These are phyloP conservation scores for Panthera uncia DNA, from an alignment of 2,113 vertebrate species.

Conservation along the genomic window DNA sequence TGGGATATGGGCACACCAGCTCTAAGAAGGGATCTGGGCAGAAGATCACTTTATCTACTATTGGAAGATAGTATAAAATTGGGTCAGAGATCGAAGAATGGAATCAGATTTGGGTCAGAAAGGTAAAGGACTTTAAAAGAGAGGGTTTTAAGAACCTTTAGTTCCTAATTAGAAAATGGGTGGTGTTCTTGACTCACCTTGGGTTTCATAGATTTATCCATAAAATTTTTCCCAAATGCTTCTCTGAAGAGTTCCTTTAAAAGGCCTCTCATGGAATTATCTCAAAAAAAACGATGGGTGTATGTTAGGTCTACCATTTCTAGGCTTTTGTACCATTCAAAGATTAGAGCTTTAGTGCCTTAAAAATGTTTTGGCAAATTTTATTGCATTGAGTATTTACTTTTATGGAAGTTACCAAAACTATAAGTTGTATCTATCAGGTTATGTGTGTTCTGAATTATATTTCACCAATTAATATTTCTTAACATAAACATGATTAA, in stretches of 20 bases:
- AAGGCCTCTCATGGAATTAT: background rate
- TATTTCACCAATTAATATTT: background rate
- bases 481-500: background rate
- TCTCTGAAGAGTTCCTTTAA: background rate
- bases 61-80: background rate
- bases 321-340: background rate
- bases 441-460: background rate
- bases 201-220: background rate
- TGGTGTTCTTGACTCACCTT: background rate
- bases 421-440: background rate
- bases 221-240: background rate
- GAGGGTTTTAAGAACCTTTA: background rate
- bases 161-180: background rate
- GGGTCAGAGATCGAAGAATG: background rate
- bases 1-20: accelerated
- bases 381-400: background rate
- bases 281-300: background rate
- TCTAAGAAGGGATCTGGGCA: background rate
- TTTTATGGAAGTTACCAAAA: background rate
- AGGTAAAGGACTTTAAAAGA: background rate
- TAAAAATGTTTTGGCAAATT: background rate
- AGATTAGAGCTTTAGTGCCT: background rate
- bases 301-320: background rate
- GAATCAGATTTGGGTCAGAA: background rate
- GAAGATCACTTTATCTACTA: background rate